Conservation (phyloP, 2,113 vertebrate genomes). For the Misgurnus mizolepis region DNA sequence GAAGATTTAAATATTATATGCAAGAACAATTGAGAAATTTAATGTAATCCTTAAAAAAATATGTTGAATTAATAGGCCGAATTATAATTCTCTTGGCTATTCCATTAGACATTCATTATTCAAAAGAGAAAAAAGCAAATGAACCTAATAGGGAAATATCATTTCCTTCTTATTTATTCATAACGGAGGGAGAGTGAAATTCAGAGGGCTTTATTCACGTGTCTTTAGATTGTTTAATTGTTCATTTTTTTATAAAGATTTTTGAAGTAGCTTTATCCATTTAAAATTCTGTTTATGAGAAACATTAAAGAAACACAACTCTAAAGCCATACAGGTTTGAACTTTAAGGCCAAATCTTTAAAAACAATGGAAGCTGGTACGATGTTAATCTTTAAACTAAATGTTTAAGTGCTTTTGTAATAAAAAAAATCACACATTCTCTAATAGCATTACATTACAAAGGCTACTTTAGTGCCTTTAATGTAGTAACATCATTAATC, state of each 20-base stretch:
- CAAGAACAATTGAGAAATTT: slow-evolving; percentile 58
- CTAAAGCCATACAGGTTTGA: no score
- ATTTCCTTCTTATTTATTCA: slow-evolving; percentile 56
- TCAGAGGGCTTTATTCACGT: not conserved
- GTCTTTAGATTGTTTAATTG: slow-evolving; percentile 22
- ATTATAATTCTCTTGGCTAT: slow-evolving; percentile 56
- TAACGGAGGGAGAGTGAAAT: slow-evolving; percentile 40
- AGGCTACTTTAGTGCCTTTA: no score
- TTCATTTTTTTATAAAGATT: not conserved
- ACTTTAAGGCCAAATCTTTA: no score
- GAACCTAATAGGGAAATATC: slow-evolving; percentile 54
- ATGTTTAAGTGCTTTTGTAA: no score
- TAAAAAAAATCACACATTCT: no score
- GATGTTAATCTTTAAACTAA: no score
- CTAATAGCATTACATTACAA: no score
- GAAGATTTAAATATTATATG: slow-evolving; percentile 55
- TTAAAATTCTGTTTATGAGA: not conserved
- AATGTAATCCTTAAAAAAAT: slow-evolving; percentile 53
- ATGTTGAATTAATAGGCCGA: slow-evolving; percentile 57
- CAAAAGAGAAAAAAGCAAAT: slow-evolving; percentile 52
- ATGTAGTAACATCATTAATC: no score
- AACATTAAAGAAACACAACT: not conserved
- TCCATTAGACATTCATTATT: slow-evolving; percentile 58
- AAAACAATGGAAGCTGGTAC: no score
- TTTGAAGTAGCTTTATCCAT: not conserved